These are phyloP conservation scores for Halocynthia aurantium DNA, from an alignment of 23 tunicate species.

Conservation along the genomic window DNA sequence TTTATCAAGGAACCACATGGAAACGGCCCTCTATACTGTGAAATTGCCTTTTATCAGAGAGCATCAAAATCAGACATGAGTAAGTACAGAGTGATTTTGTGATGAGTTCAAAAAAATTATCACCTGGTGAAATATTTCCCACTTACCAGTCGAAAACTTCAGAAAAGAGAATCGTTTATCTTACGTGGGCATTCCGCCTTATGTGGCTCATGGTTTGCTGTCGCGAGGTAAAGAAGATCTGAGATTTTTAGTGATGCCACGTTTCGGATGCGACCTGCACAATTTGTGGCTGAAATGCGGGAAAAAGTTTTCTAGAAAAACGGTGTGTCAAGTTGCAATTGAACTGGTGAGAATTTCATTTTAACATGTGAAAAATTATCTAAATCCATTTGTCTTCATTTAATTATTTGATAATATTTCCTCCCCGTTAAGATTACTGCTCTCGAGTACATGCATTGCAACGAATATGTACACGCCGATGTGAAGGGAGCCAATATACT, in stretches of 20 bases:
- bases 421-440: conserved; percentile 39
- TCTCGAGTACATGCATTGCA: conserved; percentile 83
- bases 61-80: conserved; percentile 71
- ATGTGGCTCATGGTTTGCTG: conserved; percentile 80
- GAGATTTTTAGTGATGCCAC: conserved; percentile 95
- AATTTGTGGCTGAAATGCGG: conserved; percentile 65
- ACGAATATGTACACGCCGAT: conserved; percentile 93
- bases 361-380: background rate
- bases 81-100: conserved; percentile 7
- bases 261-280: conserved; percentile 92
- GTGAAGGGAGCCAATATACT: conserved; percentile 96
- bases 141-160: conserved; percentile 57
- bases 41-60: conserved; percentile 83
- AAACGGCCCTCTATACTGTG: conserved; percentile 90
- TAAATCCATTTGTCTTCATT: background rate
- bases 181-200: conserved; percentile 60
- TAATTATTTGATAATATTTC: background rate
- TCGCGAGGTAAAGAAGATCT: conserved; percentile 28
- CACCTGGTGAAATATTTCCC: background rate
- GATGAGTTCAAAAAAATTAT: background rate
- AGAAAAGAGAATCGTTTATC: conserved; percentile 27
- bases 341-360: conserved; percentile 40
- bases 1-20: conserved; percentile 74
- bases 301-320: conserved; percentile 56
- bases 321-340: conserved; percentile 71